These are phyloP conservation scores for Crotalus tigris DNA, from an alignment of 2,113 vertebrate species.

Conservation along the genomic window DNA sequence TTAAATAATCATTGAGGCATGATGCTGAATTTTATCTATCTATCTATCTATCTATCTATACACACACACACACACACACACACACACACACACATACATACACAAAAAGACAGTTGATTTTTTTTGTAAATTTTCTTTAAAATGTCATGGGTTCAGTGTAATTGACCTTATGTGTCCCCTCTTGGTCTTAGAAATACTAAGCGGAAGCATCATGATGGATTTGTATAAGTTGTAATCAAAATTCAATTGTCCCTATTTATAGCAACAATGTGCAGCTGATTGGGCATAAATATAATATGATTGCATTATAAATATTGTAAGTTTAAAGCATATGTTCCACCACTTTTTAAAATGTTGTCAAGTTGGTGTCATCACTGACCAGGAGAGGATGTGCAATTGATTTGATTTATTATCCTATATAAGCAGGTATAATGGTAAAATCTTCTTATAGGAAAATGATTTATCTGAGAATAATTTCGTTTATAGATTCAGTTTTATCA, in stretches of 20 bases:
- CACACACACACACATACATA: too few species aligned
- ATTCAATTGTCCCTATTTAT: conserved; percentile 58
- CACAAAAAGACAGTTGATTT: neutral
- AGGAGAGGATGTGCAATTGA: conserved; percentile 79
- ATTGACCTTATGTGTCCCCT: conserved; percentile 24
- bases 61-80: too few species aligned
- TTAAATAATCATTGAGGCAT: conserved; percentile 45
- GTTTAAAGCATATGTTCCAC: conserved; percentile 73
- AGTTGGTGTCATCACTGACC: conserved; percentile 76
- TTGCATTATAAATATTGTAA: conserved; percentile 58
- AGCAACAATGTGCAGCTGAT: conserved; percentile 52
- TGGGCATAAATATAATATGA: conserved; percentile 67
- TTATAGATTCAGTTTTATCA: conserved; percentile 77
- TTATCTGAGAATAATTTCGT: conserved; percentile 78
- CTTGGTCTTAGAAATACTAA: conserved; percentile 31
- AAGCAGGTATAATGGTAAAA: conserved; percentile 74
- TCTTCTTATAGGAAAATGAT: conserved; percentile 76
- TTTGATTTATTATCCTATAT: conserved; percentile 77
- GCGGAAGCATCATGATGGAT: conserved; percentile 36
- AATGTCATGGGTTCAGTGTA: conserved; percentile 55
- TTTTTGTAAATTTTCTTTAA: conserved; percentile 43
- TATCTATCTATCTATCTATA: too few species aligned
- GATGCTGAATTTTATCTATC: neutral
- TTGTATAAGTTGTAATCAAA: conserved; percentile 36
- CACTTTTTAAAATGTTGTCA: conserved; percentile 71